These are phyloP conservation scores for Phengaris arion DNA, from an alignment of 2,888 invertebrate species.

Conservation along the genomic window DNA sequence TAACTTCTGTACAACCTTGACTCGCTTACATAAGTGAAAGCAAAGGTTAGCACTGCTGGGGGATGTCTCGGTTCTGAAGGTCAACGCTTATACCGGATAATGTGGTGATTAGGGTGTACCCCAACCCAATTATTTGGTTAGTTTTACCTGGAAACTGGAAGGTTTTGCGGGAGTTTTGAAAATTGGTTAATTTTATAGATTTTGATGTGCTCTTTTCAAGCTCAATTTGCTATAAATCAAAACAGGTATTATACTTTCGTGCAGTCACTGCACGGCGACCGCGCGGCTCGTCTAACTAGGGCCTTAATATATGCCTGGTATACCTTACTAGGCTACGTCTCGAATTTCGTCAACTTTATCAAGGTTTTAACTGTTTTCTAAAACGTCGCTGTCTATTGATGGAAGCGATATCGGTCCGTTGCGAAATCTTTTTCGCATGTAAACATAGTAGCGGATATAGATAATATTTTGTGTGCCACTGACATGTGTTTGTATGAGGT, in stretches of 20 bases:
- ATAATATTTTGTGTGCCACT: constrained; percentile 18
- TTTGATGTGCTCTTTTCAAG: too few relatives aligned
- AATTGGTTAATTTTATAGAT: too few relatives aligned
- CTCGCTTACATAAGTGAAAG: constrained; percentile 24
- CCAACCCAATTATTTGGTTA: background rate
- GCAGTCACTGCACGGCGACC: too few relatives aligned
- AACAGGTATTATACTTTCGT: too few relatives aligned
- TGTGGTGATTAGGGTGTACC: background rate
- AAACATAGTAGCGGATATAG: background rate
- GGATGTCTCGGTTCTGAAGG: constrained; percentile 19
- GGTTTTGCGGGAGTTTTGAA: too few relatives aligned
- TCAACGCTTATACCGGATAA: background rate
- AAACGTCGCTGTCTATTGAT: background rate
- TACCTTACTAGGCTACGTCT: background rate
- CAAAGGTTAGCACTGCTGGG: constrained; percentile 25
- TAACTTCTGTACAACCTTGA: constrained; percentile 15
- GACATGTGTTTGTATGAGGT: constrained; percentile 1
- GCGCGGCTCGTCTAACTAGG: too few relatives aligned
- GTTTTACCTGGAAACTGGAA: too few relatives aligned
- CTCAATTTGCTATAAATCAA: too few relatives aligned
- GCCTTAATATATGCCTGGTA: background rate
- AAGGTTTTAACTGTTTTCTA: constrained; percentile 2
- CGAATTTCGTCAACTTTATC: constrained; percentile 4
- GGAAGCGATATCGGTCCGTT: background rate
- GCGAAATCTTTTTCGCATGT: constrained; percentile 1